Percentiles rank a stretch among this genome's conserved stretches.
These are phyloP conservation scores for Cyclura pinguis DNA, from an alignment of 2,797 vertebrate species.

Conservation along the genomic window DNA sequence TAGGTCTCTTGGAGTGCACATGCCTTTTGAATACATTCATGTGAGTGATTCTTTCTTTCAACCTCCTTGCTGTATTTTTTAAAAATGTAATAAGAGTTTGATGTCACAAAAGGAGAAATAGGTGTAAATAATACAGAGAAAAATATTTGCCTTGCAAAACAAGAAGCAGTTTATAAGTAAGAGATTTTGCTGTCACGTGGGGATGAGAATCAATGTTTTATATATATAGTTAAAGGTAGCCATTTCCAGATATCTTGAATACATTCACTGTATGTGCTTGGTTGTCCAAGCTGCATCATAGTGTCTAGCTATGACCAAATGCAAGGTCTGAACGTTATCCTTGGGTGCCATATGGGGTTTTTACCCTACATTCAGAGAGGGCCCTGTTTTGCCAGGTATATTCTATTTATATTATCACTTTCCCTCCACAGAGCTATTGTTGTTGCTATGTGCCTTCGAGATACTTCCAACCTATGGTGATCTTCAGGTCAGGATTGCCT, in stretches of 20 bases:
- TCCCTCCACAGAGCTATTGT: not conserved
- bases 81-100: slow-evolving; percentile 74
- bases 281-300: not conserved
- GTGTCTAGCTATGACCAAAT: not conserved
- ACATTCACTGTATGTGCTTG: not conserved
- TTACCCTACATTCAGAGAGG: not conserved
- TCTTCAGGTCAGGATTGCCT: too few relatives aligned
- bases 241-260: not conserved
- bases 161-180: not conserved
- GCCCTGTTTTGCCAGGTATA: not conserved
- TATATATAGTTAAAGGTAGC: not conserved
- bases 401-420: not conserved
- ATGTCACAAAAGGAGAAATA: slow-evolving; percentile 44
- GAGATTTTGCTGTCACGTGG: not conserved
- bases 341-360: not conserved
- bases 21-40: slow-evolving; percentile 73
- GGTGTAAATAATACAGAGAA: slow-evolving; percentile 66
- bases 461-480: too few relatives aligned
- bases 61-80: slow-evolving; percentile 69
- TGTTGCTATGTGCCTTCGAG: too few relatives aligned
- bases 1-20: slow-evolving; percentile 62
- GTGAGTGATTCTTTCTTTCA: slow-evolving; percentile 69
- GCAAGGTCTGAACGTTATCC: not conserved
- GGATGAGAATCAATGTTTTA: not conserved
- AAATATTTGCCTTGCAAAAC: slow-evolving; percentile 47